A percentile compares a stretch with the other conserved stretches of the same genome.
phyloP scores from a whole-genome alignment of 2,113 vertebrate genomes.

The Herpailurus yagouaroundi region DNA sequence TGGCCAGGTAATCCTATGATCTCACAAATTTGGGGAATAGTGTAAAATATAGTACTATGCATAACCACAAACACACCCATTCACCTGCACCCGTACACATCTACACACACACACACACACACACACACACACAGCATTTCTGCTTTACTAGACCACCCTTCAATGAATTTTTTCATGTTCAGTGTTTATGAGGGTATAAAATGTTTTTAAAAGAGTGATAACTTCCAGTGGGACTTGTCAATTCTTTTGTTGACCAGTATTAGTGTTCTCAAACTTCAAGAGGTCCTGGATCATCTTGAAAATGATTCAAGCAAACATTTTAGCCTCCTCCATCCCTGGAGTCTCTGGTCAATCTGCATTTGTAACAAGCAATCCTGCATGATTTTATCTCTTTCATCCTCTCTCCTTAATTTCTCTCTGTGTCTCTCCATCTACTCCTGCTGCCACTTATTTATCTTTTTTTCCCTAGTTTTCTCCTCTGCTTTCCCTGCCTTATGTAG shows the following conservation, averaged over 20 bases:
- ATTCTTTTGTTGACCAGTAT: not conserved
- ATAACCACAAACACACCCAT: not conserved
- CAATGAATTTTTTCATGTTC: not conserved
- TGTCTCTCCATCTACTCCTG: not conserved
- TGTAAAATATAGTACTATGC: not conserved
- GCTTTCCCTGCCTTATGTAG: not conserved
- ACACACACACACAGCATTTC: not conserved
- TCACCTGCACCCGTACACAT: not conserved
- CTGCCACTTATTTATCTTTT: not conserved
- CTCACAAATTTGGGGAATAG: not conserved
- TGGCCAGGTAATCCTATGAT: not conserved
- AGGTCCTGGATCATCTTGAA: not conserved
- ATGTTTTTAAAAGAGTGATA: not conserved
- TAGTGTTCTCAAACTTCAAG: not conserved
- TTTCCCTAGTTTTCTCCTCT: not conserved
- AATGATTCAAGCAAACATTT: not conserved
- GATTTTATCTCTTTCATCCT: not conserved
- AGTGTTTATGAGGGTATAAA: not conserved
- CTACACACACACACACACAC: not conserved
- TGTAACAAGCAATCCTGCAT: not conserved
- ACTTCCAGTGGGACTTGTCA: not conserved
- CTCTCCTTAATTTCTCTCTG: not conserved
- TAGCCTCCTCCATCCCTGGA: not conserved
- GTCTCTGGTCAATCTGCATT: not conserved
- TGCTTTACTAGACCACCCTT: not conserved